Conservation (phyloP, 2,113 vertebrate species). For the Recurvirostra avosetta region DNA sequence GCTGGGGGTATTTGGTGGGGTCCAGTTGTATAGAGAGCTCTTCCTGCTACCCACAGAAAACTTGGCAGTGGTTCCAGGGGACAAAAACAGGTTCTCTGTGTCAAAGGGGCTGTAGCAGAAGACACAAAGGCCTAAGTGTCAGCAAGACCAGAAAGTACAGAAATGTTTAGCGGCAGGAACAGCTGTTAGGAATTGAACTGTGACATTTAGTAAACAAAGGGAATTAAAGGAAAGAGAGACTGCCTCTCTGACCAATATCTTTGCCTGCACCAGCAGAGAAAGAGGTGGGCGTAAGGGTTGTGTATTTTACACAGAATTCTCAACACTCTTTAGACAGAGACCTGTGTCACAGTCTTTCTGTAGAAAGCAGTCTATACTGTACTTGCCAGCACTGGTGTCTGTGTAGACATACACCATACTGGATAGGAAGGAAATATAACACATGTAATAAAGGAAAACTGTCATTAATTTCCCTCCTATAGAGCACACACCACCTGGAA, state of each 20-base stretch:
- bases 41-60: slow-evolving; percentile 85
- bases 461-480: neutral
- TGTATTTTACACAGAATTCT: neutral
- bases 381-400: neutral
- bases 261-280: neutral
- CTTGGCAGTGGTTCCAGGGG: slow-evolving; percentile 76
- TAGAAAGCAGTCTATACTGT: neutral
- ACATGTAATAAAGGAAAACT: neutral
- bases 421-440: neutral
- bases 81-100: slow-evolving; percentile 73
- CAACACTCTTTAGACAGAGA: neutral
- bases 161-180: neutral
- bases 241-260: neutral
- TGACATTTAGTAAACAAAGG: neutral
- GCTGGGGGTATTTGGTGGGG: slow-evolving; percentile 88
- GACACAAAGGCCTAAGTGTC: neutral
- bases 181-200: neutral
- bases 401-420: neutral
- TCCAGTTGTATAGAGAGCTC: slow-evolving; percentile 87
- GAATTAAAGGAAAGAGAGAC: neutral
- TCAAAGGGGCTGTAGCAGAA: slow-evolving; percentile 83
- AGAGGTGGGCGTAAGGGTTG: neutral
- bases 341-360: neutral
- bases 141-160: neutral
- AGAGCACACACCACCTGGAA: neutral